These are phyloP conservation scores for Suillia variegata DNA, from an alignment of 2,888 invertebrate genomes.

Conservation along the genomic window DNA sequence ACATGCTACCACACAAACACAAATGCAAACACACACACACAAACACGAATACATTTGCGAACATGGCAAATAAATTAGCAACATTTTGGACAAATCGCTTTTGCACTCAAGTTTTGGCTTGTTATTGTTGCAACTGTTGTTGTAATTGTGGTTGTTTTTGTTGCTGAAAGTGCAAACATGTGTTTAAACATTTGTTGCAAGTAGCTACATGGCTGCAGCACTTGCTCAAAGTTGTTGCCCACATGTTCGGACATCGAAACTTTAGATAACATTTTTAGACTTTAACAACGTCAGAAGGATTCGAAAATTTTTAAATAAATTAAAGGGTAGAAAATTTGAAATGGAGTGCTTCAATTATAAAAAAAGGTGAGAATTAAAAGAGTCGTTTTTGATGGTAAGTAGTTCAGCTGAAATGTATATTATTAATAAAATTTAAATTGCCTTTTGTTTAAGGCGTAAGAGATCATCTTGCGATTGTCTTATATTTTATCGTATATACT, in stretches of 20 bases:
- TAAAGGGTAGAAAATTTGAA: no score
- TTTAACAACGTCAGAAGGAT: no score
- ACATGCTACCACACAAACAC: slow-evolving; percentile 5
- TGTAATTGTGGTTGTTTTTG: slow-evolving; percentile 17
- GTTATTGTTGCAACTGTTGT: slow-evolving; percentile 10
- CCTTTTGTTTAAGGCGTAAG: no score
- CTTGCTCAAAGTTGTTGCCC: slow-evolving; percentile 14
- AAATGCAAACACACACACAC: slow-evolving; percentile 14
- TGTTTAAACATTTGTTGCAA: slow-evolving; percentile 29
- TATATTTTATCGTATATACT: no score
- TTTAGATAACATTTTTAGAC: no score
- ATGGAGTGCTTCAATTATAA: no score
- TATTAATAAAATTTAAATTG: no score
- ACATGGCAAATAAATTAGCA: slow-evolving; percentile 59
- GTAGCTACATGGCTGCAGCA: slow-evolving; percentile 16
- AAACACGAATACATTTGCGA: slow-evolving; percentile 50
- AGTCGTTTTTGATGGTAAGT: no score
- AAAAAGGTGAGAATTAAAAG: no score
- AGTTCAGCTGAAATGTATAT: no score
- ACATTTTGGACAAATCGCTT: slow-evolving; percentile 49
- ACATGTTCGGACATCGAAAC: slow-evolving; percentile 23
- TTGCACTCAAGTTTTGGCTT: slow-evolving; percentile 13
- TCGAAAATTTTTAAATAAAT: no score
- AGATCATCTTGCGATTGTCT: no score
- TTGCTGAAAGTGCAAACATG: slow-evolving; percentile 25